These are phyloP conservation scores for Halcyon badia DNA, from an alignment of 2,797 vertebrate species.

Conservation along the genomic window DNA sequence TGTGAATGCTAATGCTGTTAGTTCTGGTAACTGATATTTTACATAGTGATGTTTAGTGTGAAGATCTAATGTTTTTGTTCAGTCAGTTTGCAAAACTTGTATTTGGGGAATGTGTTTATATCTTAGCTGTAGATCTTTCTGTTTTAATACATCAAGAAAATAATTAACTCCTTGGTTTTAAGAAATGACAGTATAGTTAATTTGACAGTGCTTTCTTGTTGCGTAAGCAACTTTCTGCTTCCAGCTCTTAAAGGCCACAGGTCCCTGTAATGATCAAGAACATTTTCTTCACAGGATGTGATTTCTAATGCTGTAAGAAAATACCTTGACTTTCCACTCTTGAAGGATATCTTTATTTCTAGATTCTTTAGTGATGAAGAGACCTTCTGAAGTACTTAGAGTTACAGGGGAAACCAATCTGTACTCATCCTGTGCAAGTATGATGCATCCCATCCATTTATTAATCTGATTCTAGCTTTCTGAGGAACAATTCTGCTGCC, in stretches of 20 bases:
- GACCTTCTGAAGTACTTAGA: not conserved
- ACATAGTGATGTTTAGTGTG: not conserved
- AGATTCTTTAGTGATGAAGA: not conserved
- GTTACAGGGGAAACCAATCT: not conserved
- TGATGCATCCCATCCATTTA: not conserved
- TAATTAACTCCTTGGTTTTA: not conserved
- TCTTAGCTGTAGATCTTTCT: not conserved
- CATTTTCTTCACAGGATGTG: not conserved
- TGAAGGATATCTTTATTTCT: not conserved
- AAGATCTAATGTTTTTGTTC: not conserved
- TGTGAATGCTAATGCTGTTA: not conserved
- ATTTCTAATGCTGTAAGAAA: not conserved
- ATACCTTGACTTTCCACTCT: not conserved
- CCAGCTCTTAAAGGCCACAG: not conserved
- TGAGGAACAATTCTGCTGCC: not conserved
- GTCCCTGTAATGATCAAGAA: not conserved
- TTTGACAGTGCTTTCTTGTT: not conserved
- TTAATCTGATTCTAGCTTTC: not conserved
- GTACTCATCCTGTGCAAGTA: not conserved
- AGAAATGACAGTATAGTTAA: not conserved
- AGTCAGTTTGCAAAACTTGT: not conserved
- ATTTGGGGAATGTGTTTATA: not conserved
- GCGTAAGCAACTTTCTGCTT: not conserved
- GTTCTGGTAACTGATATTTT: not conserved
- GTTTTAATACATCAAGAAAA: not conserved